Base-by-base conservation (phyloP, 1,140 invertebrate species). In the Apis dorsata region DNA sequence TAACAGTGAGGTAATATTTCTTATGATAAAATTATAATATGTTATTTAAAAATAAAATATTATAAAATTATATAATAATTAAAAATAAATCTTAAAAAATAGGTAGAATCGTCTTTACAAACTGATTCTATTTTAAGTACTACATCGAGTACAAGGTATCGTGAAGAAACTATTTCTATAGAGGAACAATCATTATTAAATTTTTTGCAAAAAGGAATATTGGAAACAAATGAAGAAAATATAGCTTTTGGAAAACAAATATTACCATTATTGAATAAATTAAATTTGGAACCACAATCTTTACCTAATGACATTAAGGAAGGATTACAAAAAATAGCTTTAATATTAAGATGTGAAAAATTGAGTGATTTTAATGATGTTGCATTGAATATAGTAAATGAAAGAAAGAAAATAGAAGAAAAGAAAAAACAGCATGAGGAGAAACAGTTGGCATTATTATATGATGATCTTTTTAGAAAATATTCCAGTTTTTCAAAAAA, bases 171-270 rank as follows among this genome's bases (percentile, higher is more conserved):
- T 57, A 53, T 71, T n/a, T 72, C 24, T 0, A 3, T 10, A 1
- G 75, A 88, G 12, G 75, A 87, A 21, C 21, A 51, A 1, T 55
- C 8, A 0, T 63, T 87, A 11, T 44, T 88, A 24, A 59, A 89
- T 68, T 5, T 83, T 7, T 68, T 93, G 4, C 60, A 78, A n/a
- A 85, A 87, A 70, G 90, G 84, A 66, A 88, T 92, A 3, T 83
- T 87, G 59, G 91, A 93, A 79, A 91, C 88, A 15, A 88, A 69
- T 53, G 88, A 92, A 24, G 91, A 93, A 72, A 91, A 91, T 79
- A 68, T 74, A 24, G 72, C 82, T 60, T 82, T 91, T 57, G 85
- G 78, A 49, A 89, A 89, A 65, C 91, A 93, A 68, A 89, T 90
- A 7, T 28, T 53, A 17, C 65, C 80, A 24, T 85, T 92, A 63